Conservation (phyloP, 2,888 invertebrate species). For the Mesorhabditis sp. region DNA sequence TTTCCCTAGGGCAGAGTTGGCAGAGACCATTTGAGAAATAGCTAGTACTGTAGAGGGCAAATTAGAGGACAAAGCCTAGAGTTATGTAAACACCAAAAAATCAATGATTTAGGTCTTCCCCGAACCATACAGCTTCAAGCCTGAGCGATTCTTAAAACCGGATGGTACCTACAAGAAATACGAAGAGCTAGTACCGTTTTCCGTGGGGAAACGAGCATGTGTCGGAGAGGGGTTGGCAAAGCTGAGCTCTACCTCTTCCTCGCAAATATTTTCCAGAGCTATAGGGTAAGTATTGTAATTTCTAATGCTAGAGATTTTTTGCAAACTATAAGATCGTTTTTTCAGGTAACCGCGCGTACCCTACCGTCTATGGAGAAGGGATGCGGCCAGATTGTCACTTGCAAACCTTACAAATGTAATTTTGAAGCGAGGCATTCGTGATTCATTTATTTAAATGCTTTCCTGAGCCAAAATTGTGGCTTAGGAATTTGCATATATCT, state of each 20-base stretch:
- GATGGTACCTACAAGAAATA: constrained; percentile 35
- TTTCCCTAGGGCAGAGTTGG: no score
- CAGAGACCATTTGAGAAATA: no score
- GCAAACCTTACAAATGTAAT: not conserved
- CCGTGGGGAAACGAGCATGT: constrained; percentile 20
- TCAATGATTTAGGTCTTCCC: constrained; percentile 35
- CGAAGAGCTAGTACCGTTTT: constrained; percentile 22
- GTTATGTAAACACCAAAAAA: constrained; percentile 8
- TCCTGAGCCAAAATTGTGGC: no score
- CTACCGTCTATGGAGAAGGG: not conserved
- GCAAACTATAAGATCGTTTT: not conserved
- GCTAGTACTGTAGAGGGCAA: no score
- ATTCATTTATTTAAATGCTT: no score
- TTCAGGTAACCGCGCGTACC: not conserved
- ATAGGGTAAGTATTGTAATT: constrained; percentile 11
- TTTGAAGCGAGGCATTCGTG: not conserved
- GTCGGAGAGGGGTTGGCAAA: constrained; percentile 21
- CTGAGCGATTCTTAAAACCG: constrained; percentile 40
- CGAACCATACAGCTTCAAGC: constrained; percentile 39
- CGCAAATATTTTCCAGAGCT: constrained; percentile 20
- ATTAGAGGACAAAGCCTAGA: no score
- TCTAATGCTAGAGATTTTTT: not conserved
- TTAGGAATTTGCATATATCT: no score
- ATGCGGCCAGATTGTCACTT: not conserved
- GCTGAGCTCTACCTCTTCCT: constrained; percentile 21